These are phyloP conservation scores for Entelurus aequoreus DNA, from an alignment of 2,113 vertebrate species.

Conservation along the genomic window DNA sequence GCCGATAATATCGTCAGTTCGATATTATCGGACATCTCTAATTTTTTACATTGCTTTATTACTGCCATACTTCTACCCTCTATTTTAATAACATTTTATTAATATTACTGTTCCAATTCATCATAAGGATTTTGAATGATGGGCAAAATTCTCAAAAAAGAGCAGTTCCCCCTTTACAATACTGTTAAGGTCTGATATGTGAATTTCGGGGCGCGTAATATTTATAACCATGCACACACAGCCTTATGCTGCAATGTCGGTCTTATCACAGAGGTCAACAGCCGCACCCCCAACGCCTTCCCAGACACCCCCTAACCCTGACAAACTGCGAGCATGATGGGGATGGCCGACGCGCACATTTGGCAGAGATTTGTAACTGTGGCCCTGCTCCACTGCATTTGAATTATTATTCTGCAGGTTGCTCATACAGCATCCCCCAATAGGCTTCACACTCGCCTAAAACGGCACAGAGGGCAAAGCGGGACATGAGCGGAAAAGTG, in stretches of 20 bases:
- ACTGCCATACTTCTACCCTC: too few relatives aligned
- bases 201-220: conserved; percentile 56
- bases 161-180: conserved; percentile 54
- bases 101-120: too few relatives aligned
- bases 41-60: too few relatives aligned
- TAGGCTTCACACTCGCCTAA: background rate
- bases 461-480: background rate
- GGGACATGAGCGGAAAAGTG: conserved; percentile 4
- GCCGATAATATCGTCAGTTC: too few relatives aligned
- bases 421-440: conserved; percentile 24
- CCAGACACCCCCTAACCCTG: conserved; percentile 67
- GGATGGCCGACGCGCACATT: conserved; percentile 77
- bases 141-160: conserved; percentile 14
- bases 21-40: too few relatives aligned
- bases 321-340: conserved; percentile 86
- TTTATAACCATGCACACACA: conserved; percentile 27
- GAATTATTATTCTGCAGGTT: conserved; percentile 89
- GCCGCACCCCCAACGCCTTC: background rate
- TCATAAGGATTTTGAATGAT: background rate
- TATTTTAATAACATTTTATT: too few relatives aligned
- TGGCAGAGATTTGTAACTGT: conserved; percentile 96
- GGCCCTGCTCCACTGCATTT: conserved; percentile 96
- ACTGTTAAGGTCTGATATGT: conserved; percentile 63
- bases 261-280: conserved; percentile 60
- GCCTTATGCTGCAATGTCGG: conserved; percentile 42